Evolutionary conservation across 2,113 vertebrate genomes (phyloP).

Genomic region (Indri indri): DNA sequence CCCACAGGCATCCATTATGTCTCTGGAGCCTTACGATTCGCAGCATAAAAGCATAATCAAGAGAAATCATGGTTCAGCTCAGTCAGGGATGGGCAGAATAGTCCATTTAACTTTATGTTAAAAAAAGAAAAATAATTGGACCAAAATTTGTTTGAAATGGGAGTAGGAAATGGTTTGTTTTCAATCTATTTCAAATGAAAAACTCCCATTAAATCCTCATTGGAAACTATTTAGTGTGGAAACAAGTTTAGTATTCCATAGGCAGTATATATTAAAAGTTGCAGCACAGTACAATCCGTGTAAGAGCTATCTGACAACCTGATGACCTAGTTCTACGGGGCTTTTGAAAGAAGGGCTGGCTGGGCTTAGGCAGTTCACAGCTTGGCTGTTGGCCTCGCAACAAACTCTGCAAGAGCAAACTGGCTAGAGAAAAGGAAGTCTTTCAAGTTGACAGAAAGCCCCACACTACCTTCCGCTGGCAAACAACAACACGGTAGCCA

Average conservation of each 20-base stretch:
- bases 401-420: not conserved
- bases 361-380: conserved; percentile 1
- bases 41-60: conserved; percentile 87
- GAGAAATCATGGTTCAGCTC: conserved; percentile 85
- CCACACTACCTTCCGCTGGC: not conserved
- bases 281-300: conserved; percentile 56
- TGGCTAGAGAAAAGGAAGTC: not conserved
- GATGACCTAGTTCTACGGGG: conserved; percentile 52
- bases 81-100: conserved; percentile 85
- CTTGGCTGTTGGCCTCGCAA: not conserved
- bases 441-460: conserved; percentile 14
- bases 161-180: conserved; percentile 87
- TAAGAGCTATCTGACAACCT: conserved; percentile 62
- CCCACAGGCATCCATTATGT: conserved; percentile 84
- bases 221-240: conserved; percentile 87
- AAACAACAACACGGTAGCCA: not conserved
- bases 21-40: conserved; percentile 78
- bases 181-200: conserved; percentile 85
- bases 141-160: conserved; percentile 86
- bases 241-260: conserved; percentile 80
- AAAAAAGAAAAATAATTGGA: conserved; percentile 87
- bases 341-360: conserved; percentile 10
- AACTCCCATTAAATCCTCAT: conserved; percentile 84
- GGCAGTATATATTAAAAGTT: conserved; percentile 60
- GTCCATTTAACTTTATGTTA: conserved; percentile 87